Evolutionary conservation across 2,113 vertebrate species (phyloP).

Genomic region (Kryptolebias marmoratus): DNA sequence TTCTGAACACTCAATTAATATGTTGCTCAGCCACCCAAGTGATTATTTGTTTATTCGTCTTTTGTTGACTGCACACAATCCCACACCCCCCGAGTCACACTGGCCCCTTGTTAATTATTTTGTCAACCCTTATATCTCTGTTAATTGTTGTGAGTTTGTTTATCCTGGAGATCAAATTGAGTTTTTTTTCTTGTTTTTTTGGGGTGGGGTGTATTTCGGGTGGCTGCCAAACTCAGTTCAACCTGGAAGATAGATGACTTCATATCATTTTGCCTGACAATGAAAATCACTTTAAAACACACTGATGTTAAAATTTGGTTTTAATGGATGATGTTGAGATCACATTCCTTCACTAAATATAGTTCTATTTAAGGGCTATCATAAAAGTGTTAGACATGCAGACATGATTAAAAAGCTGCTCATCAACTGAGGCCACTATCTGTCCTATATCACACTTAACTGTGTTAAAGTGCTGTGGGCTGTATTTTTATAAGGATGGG

Average conservation of each 20-base stretch:
- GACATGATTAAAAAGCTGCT: slow-evolving; percentile 30
- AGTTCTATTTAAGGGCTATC: slow-evolving; percentile 26
- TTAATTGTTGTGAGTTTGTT: slow-evolving; percentile 78
- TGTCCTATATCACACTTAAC: slow-evolving; percentile 46
- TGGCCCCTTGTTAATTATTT: slow-evolving; percentile 77
- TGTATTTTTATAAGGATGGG: slow-evolving; percentile 43
- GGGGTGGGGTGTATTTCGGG: slow-evolving; percentile 49
- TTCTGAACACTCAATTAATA: slow-evolving; percentile 48
- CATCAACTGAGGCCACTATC: slow-evolving; percentile 32
- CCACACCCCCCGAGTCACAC: slow-evolving; percentile 41
- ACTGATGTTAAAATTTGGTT: slow-evolving; percentile 20
- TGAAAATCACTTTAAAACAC: slow-evolving; percentile 15
- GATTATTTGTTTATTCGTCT: slow-evolving; percentile 70
- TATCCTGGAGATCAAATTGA: slow-evolving; percentile 72
- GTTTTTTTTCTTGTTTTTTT: slow-evolving; percentile 54
- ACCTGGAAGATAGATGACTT: slow-evolving; percentile 61
- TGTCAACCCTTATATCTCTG: slow-evolving; percentile 77
- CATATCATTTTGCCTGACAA: slow-evolving; percentile 58
- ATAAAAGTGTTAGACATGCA: slow-evolving; percentile 34
- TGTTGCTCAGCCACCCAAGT: slow-evolving; percentile 65
- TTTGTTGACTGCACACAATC: slow-evolving; percentile 53
- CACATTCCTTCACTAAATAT: slow-evolving; percentile 9
- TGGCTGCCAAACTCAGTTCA: slow-evolving; percentile 64
- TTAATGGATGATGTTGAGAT: slow-evolving; percentile 41
- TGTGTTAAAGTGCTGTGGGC: slow-evolving; percentile 42